Percentiles rank a stretch among this genome's conserved stretches.
Evolutionary conservation across 2,797 vertebrate species (phyloP).

Genomic region (Ceryle rudis): DNA sequence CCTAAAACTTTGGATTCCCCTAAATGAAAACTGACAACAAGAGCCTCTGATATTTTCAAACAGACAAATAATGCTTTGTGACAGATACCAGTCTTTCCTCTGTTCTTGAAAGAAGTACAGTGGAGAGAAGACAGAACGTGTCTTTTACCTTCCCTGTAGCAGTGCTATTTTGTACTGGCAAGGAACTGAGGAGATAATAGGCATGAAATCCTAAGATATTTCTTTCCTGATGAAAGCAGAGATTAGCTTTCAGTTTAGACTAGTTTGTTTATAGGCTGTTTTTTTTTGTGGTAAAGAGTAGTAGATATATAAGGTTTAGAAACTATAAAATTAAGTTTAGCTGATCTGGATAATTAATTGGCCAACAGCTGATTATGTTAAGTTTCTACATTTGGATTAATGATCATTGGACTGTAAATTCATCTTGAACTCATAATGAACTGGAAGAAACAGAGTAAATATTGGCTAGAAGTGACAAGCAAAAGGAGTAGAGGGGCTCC

Average conservation of each 20-base stretch:
- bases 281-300: neutral
- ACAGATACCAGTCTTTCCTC: neutral
- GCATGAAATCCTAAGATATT: neutral
- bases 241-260: neutral
- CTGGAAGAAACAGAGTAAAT: neutral
- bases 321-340: neutral
- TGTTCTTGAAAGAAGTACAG: conserved; percentile 10
- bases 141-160: conserved; percentile 49
- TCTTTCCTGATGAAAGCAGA: neutral
- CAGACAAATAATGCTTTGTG: neutral
- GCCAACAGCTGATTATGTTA: neutral
- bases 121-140: neutral
- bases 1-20: neutral
- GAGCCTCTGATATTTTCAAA: conserved; percentile 30
- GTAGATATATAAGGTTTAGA: neutral
- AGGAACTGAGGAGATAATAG: neutral
- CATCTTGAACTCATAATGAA: neutral
- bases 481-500: neutral
- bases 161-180: neutral
- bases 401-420: neutral
- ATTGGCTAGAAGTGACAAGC: neutral
- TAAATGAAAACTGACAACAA: neutral
- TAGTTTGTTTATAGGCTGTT: neutral
- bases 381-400: neutral
- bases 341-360: neutral